A percentile compares a stretch with the other conserved stretches of the same genome.
Conservation (phyloP, 2,797 vertebrate genomes). For the Gymnoscopelus braueri region DNA sequence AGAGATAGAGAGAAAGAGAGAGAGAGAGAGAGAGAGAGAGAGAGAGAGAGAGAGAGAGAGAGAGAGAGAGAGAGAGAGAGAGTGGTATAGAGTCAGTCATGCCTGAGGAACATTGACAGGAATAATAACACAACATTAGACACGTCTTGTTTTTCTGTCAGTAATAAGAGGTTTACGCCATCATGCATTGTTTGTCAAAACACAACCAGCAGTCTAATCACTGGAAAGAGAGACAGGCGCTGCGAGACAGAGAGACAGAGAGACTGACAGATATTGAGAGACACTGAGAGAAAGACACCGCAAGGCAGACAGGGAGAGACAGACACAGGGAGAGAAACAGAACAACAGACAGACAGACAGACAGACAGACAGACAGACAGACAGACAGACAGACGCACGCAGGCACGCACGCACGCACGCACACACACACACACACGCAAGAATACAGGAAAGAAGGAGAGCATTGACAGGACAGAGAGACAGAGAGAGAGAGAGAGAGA, state of each 20-base stretch:
- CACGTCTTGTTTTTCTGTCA: too few species aligned
- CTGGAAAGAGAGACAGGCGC: neutral
- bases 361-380: neutral
- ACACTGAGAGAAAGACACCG: neutral
- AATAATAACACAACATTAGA: too few species aligned
- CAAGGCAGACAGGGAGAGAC: constrained; percentile 8
- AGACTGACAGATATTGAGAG: neutral
- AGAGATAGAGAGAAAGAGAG: constrained; percentile 55
- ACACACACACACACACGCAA: too few species aligned
- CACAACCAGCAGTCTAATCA: too few species aligned
- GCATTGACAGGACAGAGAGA: constrained; percentile 26
- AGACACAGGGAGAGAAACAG: neutral
- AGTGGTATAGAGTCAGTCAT: constrained; percentile 1
- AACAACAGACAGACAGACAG: neutral
- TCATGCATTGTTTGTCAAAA: too few species aligned
- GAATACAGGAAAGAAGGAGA: too few species aligned
- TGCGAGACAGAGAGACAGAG: neutral
- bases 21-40: constrained; percentile 21
- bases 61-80: constrained; percentile 33
- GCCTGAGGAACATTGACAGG: too few species aligned
- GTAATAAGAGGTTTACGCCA: too few species aligned
- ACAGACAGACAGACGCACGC: neutral
- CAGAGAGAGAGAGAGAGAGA: constrained; percentile 38
- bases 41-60: constrained; percentile 35
- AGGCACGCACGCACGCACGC: too few species aligned